phyloP scores from a whole-genome alignment of 2,888 invertebrate species.

The Cremastobaeus sp. region DNA sequence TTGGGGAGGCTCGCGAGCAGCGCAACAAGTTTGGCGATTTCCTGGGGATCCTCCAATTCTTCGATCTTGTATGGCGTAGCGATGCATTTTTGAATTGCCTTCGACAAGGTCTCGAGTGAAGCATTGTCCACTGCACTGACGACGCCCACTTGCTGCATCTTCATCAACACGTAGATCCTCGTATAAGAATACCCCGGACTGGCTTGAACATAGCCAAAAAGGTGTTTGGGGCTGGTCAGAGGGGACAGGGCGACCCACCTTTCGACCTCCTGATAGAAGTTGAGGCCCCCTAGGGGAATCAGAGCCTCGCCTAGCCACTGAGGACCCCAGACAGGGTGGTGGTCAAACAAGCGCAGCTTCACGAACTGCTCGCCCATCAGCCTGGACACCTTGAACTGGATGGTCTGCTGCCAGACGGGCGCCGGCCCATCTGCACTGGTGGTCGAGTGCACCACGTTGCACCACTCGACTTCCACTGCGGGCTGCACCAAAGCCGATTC shows the following conservation, averaged over 20 bases:
- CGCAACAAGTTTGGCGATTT: slow-evolving; percentile 71
- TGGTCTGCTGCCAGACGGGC: slow-evolving; percentile 75
- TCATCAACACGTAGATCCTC: slow-evolving; percentile 74
- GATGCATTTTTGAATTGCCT: slow-evolving; percentile 73
- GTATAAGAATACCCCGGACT: slow-evolving; percentile 73
- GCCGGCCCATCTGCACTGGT: slow-evolving; percentile 72
- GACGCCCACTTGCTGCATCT: slow-evolving; percentile 70
- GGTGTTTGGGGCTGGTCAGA: slow-evolving; percentile 70
- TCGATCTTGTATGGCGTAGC: slow-evolving; percentile 70
- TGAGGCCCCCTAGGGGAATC: slow-evolving; percentile 72
- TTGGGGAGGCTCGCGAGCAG: slow-evolving; percentile 70
- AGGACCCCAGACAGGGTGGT: slow-evolving; percentile 76
- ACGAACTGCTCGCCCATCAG: slow-evolving; percentile 67
- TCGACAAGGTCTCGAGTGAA: slow-evolving; percentile 68
- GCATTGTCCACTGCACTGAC: slow-evolving; percentile 64
- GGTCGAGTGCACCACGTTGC: slow-evolving; percentile 66
- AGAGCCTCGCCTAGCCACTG: slow-evolving; percentile 76
- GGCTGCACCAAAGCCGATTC: slow-evolving; percentile 75
- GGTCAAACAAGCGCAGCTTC: slow-evolving; percentile 73
- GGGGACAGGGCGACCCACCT: slow-evolving; percentile 74
- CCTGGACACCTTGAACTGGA: slow-evolving; percentile 72
- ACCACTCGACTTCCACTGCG: slow-evolving; percentile 74
- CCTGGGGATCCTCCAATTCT: slow-evolving; percentile 68
- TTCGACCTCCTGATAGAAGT: slow-evolving; percentile 74
- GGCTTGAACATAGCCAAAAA: slow-evolving; percentile 75